A percentile compares a stretch with the other conserved stretches of the same genome.
Evolutionary conservation across 2,888 invertebrate genomes (phyloP).

Genomic region (Xestia xanthographa): DNA sequence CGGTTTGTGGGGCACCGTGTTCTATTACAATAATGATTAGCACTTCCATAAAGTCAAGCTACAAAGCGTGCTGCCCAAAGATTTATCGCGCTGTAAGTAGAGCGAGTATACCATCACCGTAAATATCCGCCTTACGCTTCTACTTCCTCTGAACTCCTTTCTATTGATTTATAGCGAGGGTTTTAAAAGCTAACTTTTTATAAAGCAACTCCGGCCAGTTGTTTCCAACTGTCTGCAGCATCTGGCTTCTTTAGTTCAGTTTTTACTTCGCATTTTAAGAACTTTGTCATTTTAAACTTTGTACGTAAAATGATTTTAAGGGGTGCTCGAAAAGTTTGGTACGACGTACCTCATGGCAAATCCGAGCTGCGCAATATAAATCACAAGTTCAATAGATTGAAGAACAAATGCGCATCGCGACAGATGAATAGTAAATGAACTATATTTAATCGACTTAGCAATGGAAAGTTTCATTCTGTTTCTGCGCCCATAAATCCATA

Average conservation of each 20-base stretch:
- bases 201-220: constrained; percentile 86
- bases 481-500: constrained; percentile 82
- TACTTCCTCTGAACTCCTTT: constrained; percentile 84
- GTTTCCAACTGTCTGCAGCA: constrained; percentile 89
- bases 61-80: constrained; percentile 81
- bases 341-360: constrained; percentile 34
- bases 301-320: constrained; percentile 77
- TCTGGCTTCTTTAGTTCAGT: constrained; percentile 87
- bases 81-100: constrained; percentile 81
- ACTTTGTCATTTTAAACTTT: constrained; percentile 87
- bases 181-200: constrained; percentile 89
- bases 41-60: constrained; percentile 79
- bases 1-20: constrained; percentile 49
- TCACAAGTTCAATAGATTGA: constrained; percentile 70
- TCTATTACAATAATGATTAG: constrained; percentile 75
- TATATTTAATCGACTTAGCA: constrained; percentile 76
- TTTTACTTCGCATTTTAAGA: constrained; percentile 82
- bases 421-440: constrained; percentile 80
- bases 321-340: constrained; percentile 60
- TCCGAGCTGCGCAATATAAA: constrained; percentile 50
- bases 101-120: constrained; percentile 82
- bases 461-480: constrained; percentile 75
- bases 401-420: constrained; percentile 76
- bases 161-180: constrained; percentile 88
- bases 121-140: constrained; percentile 86